Percentiles rank a stretch among this genome's conserved stretches.
phyloP scores from a whole-genome alignment of 2,888 invertebrate species.

The Sarcophaga caerulescens region DNA sequence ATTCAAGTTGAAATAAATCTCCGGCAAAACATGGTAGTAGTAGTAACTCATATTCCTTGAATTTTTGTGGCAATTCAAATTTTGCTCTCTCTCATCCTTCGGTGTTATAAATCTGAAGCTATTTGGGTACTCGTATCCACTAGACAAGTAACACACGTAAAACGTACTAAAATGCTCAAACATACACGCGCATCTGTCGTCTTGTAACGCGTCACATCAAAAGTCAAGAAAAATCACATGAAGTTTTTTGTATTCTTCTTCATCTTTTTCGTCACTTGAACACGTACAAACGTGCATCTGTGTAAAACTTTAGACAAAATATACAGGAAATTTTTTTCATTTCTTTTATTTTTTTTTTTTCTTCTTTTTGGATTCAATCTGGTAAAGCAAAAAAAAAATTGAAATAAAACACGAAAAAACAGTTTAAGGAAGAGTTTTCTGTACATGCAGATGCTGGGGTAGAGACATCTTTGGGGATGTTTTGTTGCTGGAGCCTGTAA shows the following conservation, averaged over 20 bases:
- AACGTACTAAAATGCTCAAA: constrained; percentile 7
- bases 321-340: not conserved
- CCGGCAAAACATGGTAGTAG: not conserved
- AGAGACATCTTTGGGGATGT: constrained; percentile 32
- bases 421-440: constrained; percentile 55
- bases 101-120: constrained; percentile 52
- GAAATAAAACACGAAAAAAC: constrained; percentile 53
- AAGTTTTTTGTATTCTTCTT: constrained; percentile 59
- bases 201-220: constrained; percentile 63
- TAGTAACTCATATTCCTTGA: constrained; percentile 26
- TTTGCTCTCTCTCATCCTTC: constrained; percentile 30
- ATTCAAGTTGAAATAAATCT: constrained; percentile 16
- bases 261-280: constrained; percentile 60
- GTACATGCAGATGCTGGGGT: constrained; percentile 15
- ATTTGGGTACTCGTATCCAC: constrained; percentile 22
- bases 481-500: not conserved
- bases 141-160: constrained; percentile 52
- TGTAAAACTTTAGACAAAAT: constrained; percentile 40
- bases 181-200: constrained; percentile 45
- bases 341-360: not conserved
- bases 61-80: constrained; percentile 38
- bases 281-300: constrained; percentile 60
- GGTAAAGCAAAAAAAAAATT: constrained; percentile 27
- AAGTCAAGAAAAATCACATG: constrained; percentile 62
- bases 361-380: not conserved